Base-by-base conservation (phyloP, 2,797 vertebrate genomes). In the Anguilla obscura region DNA sequence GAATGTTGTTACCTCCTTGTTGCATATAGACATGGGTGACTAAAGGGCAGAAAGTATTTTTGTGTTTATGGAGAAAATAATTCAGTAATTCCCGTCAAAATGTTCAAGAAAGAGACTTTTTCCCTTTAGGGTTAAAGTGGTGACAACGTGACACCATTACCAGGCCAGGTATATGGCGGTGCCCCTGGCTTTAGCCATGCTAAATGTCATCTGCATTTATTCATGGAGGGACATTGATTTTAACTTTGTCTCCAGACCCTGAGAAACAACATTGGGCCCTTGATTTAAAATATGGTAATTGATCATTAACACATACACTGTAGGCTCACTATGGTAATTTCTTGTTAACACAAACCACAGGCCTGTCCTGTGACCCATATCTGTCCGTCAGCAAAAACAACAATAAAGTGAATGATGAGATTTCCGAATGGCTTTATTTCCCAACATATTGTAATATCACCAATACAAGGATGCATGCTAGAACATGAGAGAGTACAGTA, bases 211-310 rank as follows among this genome's bases (percentile, higher is more conserved):
- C 80, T 21, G 0, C 48, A 52, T 10, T 83, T 83, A 52, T 2
- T n/a, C 80, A 52, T 83, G 24, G 24, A 76, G 80, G 80, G 80
- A 40, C 21, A 50, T 48, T 83, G 80, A 16, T 14, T 83, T n/a
- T 21, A n/a, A n/a, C 24, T 50, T 24, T 12, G 24, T 16, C 6
- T 24, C 80, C 80, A 83, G 1, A 52, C 21, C 40, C 80, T 50
- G 80, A 50, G 21, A 83, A 16, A 50, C 40, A 27, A 83, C 45
- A 83, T 24, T 48, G 80, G 45, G 36, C 45, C 1, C 40, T 83
- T 83, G 48, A 83, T 52, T 48, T 48, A 83, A 48, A 83, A 40
- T 33, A 83, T 27, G 21, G 80, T 83, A 83, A 83, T 52, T 83
- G 80, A 50, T n/a, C 45, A 83, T 83, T 83, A 52, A n/a, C 40